A percentile compares a stretch with the other conserved stretches of the same genome.
Evolutionary conservation across 2,888 invertebrate species (phyloP).

Genomic region (Conops quadrifasciatus): DNA sequence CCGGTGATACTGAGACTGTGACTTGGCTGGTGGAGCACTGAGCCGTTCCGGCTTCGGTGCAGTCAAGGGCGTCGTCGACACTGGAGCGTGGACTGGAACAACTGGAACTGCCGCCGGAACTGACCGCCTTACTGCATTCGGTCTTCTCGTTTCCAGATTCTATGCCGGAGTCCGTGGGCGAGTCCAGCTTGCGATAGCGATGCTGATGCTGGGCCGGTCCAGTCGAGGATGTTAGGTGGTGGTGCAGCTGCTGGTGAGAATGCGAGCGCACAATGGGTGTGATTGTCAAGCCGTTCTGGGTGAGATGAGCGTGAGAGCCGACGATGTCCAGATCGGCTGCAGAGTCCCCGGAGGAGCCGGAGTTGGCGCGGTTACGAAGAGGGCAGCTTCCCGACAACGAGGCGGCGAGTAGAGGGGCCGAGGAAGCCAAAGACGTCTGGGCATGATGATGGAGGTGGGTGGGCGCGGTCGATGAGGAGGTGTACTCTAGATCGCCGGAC

Average conservation of each 20-base stretch:
- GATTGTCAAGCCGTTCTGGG: conserved; percentile 78
- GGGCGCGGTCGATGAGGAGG: conserved; percentile 57
- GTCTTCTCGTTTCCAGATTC: conserved; percentile 91
- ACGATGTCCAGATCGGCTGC: conserved; percentile 72
- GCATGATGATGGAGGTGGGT: conserved; percentile 40
- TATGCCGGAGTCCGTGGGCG: conserved; percentile 92
- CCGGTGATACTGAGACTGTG: conserved; percentile 56
- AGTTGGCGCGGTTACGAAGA: conserved; percentile 79
- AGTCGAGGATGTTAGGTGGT: conserved; percentile 12
- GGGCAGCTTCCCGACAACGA: conserved; percentile 77
- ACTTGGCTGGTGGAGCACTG: conserved; percentile 46
- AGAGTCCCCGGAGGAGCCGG: conserved; percentile 80
- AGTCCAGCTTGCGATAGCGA: conserved; percentile 85
- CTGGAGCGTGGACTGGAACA: conserved; percentile 88
- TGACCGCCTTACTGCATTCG: conserved; percentile 78
- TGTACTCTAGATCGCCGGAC: conserved; percentile 75
- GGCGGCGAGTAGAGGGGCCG: conserved; percentile 78
- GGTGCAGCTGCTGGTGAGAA: conserved; percentile 49
- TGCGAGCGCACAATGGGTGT: conserved; percentile 70
- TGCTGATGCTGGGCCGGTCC: conserved; percentile 64
- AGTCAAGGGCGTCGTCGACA: conserved; percentile 79
- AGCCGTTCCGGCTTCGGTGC: conserved; percentile 57
- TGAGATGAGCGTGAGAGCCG: conserved; percentile 73
- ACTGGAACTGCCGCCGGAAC: conserved; percentile 76
- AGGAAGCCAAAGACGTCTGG: conserved; percentile 71